Base-by-base conservation (phyloP, 1,140 invertebrate genomes). In the Argopecten irradians region DNA sequence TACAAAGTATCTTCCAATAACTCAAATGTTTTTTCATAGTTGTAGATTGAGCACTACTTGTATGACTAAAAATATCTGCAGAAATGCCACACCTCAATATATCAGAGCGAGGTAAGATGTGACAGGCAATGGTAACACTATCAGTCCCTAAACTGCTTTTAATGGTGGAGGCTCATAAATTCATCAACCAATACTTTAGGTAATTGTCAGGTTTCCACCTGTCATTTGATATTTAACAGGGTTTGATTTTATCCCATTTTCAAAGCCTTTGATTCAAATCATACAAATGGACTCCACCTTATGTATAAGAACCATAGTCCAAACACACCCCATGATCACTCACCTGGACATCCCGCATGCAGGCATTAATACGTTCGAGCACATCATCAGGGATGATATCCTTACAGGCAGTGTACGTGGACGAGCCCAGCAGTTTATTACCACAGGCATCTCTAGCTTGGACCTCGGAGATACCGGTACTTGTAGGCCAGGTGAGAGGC, bases 271-370 rank as follows among this genome's bases (percentile, higher is more conserved):
- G n/a, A n/a, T n/a, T n/a, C n/a, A n/a, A n/a, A n/a, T n/a, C n/a
- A n/a, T n/a, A n/a, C n/a, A n/a, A n/a, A n/a, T n/a, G n/a, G n/a
- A n/a, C n/a, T n/a, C n/a, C n/a, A n/a, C n/a, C n/a, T n/a, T n/a
- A n/a, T n/a, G n/a, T n/a, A n/a, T n/a, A n/a, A n/a, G n/a, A n/a
- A n/a, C n/a, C n/a, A n/a, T n/a, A n/a, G 32, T 7, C 32, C 85
- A 19, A 43, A 22, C 7, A 16, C 8, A 9, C 35, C 33, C 19
- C 14, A 41, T 8, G 0, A 16, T 32, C 0, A 84, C 86, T 85
- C 39, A 90, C 88, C 83, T 84, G 43, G 34, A 92, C 86, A 43
- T 93, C 92, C 41, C 41, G 43, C 7, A 91, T 86, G 89, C 92
- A 93, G 39, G 83, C 89, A 7, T 90, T 35, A 1, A 92, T 87